A percentile compares a stretch with the other conserved stretches of the same genome.
Evolutionary conservation across 2,797 vertebrate genomes (phyloP).

Genomic region (Ceryle rudis): DNA sequence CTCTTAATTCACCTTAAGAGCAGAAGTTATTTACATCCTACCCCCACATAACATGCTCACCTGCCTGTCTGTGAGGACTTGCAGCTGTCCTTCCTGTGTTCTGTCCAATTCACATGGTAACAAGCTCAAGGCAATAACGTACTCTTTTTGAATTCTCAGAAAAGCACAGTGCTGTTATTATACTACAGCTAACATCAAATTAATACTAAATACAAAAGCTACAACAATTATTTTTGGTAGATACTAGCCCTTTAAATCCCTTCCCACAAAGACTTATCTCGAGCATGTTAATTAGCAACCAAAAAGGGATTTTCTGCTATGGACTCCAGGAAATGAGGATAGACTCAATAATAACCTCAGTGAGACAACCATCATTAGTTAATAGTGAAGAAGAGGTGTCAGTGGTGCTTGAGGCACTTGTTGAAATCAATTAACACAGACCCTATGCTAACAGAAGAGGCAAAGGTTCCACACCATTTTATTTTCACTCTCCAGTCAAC

Average conservation of each 20-base stretch:
- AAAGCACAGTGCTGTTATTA: neutral
- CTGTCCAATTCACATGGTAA: neutral
- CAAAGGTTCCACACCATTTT: neutral
- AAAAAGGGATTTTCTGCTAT: neutral
- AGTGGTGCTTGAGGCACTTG: constrained; percentile 21
- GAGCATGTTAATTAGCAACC: neutral
- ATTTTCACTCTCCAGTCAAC: neutral
- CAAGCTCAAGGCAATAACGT: neutral
- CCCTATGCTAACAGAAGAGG: neutral
- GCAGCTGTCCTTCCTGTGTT: neutral
- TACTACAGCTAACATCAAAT: neutral
- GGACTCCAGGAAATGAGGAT: constrained; percentile 15
- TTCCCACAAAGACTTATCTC: neutral
- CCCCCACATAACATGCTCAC: neutral
- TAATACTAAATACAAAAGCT: neutral
- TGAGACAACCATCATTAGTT: constrained; percentile 25
- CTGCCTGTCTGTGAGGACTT: neutral
- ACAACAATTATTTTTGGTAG: neutral
- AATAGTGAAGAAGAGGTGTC: constrained; percentile 24
- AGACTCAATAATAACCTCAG: neutral
- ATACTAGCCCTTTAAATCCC: neutral
- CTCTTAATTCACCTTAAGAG: neutral
- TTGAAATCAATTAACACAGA: constrained; percentile 17
- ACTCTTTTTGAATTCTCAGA: neutral
- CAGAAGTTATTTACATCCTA: neutral